Base-by-base conservation (phyloP, 2,113 vertebrate genomes). In the Thamnophis sirtalis region DNA sequence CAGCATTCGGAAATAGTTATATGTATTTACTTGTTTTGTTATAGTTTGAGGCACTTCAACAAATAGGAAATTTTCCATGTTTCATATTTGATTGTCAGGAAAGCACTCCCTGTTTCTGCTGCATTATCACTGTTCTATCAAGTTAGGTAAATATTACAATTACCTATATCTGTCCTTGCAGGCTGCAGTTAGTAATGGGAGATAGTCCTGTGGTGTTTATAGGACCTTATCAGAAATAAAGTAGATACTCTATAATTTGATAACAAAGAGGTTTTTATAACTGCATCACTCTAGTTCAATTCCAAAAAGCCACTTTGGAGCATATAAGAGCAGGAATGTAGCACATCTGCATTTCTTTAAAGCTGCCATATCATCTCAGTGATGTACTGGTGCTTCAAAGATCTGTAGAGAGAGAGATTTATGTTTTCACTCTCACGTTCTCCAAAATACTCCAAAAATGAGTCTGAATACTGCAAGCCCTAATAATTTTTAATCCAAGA, bases 71-170 rank as follows among this genome's bases (percentile, higher is more conserved):
- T 24, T 88, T 50, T 87, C 22, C 17, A 11, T 13, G 5, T 80
- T 92, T 24, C 10, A 60, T 22, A 0, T 89, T 55, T 80, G 33
- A 43, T 56, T 89, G 58, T 17, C 5, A 80, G 17, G 43, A 94
- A 95, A 96, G 92, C 95, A 93, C 92, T 38, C 91, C 93, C 87
- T 88, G 94, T 91, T 93, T 92, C 92, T 95, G 90, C 60, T 87
- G 48, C 56, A 43, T 4, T 87, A 43, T 38, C 0, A 0, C 19
- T 91, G 19, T 88, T 56, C 73, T 73, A 87, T 11, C 63, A 89
- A 89, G 28, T 24, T 5, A 84, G 28, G 17, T 54, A 56, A 55
- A 58, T 84, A 55, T 87, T 55, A 6, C 91, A 84, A 6, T n/a
- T 88, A 68, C 33, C 63, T 86, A 3, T 13, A 86, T 0, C 0